Evolutionary conservation across 2,113 vertebrate genomes (phyloP).

Genomic region (Forbesichthys agassizii): DNA sequence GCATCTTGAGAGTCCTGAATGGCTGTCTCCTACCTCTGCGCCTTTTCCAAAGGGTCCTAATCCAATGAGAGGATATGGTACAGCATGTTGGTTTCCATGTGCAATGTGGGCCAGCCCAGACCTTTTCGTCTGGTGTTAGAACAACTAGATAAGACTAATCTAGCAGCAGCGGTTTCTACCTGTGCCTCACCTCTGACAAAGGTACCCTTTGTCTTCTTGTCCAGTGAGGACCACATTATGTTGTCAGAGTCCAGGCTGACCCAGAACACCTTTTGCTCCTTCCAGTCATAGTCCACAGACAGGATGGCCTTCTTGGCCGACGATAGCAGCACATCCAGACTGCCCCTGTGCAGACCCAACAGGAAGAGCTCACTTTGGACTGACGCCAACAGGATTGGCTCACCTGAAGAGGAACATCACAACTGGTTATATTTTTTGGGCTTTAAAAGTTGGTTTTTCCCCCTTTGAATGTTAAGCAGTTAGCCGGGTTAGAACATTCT

Average conservation of each 20-base stretch:
- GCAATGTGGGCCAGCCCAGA: no score
- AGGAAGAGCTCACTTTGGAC: slow-evolving; percentile 81
- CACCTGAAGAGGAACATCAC: slow-evolving; percentile 59
- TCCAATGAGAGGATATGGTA: no score
- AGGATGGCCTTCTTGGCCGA: slow-evolving; percentile 77
- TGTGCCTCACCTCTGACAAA: slow-evolving; percentile 80
- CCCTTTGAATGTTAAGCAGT: no score
- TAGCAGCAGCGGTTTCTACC: not conserved
- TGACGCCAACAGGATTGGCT: slow-evolving; percentile 79
- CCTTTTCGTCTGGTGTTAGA: no score
- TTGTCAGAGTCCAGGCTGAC: slow-evolving; percentile 77
- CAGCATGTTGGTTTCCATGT: no score
- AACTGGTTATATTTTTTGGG: not conserved
- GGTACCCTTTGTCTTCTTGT: slow-evolving; percentile 77
- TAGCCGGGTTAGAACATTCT: no score
- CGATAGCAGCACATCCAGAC: slow-evolving; percentile 72
- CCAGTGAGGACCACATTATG: slow-evolving; percentile 84
- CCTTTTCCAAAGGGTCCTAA: no score
- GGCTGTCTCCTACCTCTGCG: no score
- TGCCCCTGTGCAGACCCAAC: slow-evolving; percentile 77
- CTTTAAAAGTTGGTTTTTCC: not conserved
- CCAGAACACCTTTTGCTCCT: slow-evolving; percentile 86
- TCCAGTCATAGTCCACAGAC: slow-evolving; percentile 87
- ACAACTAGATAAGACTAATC: no score
- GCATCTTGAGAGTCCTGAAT: no score